Percentiles rank a stretch among this genome's conserved stretches.
These are phyloP conservation scores for Acinonyx jubatus DNA, from an alignment of 2,113 vertebrate genomes.

Conservation along the genomic window DNA sequence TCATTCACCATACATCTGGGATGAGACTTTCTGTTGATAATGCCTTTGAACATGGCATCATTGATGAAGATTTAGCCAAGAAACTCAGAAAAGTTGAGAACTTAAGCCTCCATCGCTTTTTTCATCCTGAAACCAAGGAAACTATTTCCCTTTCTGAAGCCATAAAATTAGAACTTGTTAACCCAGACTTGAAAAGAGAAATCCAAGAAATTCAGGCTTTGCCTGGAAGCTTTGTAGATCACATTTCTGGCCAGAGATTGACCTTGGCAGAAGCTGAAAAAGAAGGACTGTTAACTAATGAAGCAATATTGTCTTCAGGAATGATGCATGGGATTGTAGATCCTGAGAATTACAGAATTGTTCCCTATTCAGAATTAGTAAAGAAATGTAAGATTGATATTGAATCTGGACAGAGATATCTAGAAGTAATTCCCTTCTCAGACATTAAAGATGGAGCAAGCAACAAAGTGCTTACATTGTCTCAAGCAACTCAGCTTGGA, in stretches of 20 bases:
- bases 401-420: constrained; percentile 92
- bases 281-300: constrained; percentile 84
- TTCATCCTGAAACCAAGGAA: constrained; percentile 84
- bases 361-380: constrained; percentile 92
- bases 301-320: constrained; percentile 79
- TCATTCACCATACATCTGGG: constrained; percentile 93
- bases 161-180: constrained; percentile 69
- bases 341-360: constrained; percentile 86
- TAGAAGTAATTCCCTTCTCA: constrained; percentile 90
- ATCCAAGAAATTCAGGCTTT: constrained; percentile 84
- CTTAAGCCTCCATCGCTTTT: constrained; percentile 80
- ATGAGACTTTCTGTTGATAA: constrained; percentile 90
- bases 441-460: constrained; percentile 85
- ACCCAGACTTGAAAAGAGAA: constrained; percentile 77
- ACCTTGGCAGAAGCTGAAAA: constrained; percentile 86
- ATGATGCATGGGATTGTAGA: constrained; percentile 87
- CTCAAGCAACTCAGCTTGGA: constrained; percentile 85
- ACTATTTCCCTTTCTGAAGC: constrained; percentile 84
- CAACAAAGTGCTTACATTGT: constrained; percentile 76
- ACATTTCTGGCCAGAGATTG: constrained; percentile 83
- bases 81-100: constrained; percentile 89
- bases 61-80: constrained; percentile 83
- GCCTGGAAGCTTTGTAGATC: constrained; percentile 81
- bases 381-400: constrained; percentile 94
- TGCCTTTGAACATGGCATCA: constrained; percentile 88